These are phyloP conservation scores for Orchesella flavescens DNA, from an alignment of 2,888 invertebrate genomes.

Conservation along the genomic window DNA sequence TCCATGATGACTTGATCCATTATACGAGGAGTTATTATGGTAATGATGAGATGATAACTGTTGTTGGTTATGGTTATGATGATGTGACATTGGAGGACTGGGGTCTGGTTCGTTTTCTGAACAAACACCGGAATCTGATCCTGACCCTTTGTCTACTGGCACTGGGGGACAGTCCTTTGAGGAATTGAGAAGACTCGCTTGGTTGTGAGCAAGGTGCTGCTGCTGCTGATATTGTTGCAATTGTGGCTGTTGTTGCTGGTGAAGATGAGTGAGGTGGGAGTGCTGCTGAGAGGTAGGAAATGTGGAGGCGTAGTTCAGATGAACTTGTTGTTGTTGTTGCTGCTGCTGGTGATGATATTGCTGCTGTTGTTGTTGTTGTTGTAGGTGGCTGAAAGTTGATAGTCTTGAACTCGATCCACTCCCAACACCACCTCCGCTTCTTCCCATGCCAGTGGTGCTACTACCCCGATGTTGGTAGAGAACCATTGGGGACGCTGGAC, in stretches of 20 bases:
- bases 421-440: conserved; percentile 11
- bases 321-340: conserved; percentile 48
- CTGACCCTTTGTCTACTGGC: conserved; percentile 68
- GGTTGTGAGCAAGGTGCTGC: neutral
- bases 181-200: neutral
- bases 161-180: conserved; percentile 57
- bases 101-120: conserved; percentile 71
- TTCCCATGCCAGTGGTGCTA: neutral
- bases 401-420: conserved; percentile 1
- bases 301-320: conserved; percentile 67
- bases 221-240: neutral
- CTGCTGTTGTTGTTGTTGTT: conserved; percentile 42
- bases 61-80: neutral
- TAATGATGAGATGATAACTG: neutral
- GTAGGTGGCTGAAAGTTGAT: conserved; percentile 44
- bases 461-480: conserved; percentile 39
- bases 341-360: conserved; percentile 37
- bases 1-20: conserved; percentile 36
- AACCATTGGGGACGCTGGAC: conserved; percentile 42
- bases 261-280: neutral
- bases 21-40: conserved; percentile 21
- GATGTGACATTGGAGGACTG: conserved; percentile 65
- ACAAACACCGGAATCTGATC: conserved; percentile 70
- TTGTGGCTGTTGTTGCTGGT: conserved; percentile 7
- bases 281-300: conserved; percentile 45